Percentiles rank a stretch among this genome's conserved stretches.
Conservation (phyloP, 2,113 vertebrate species). For the Hippocampus abdominalis region DNA sequence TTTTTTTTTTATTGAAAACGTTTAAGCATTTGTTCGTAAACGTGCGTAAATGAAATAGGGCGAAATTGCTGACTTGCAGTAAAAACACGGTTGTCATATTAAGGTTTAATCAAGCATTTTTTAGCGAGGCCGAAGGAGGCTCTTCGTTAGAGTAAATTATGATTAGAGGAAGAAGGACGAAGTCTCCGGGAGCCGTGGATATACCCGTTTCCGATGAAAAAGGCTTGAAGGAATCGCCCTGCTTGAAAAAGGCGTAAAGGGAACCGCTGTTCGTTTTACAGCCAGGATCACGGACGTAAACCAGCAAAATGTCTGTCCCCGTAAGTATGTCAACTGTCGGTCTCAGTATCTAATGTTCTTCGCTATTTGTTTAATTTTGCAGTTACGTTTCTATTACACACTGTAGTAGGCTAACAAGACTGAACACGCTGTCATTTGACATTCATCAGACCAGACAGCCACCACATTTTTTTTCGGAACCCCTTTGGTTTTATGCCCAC, state of each 20-base stretch:
- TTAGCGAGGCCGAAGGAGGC: not conserved
- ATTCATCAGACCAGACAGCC: not conserved
- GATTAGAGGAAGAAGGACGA: not conserved
- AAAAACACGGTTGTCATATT: not conserved
- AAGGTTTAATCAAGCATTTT: not conserved
- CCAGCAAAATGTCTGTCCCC: conserved; percentile 59
- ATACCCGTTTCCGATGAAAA: conserved; percentile 2
- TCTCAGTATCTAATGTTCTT: not conserved
- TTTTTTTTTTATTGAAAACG: not conserved
- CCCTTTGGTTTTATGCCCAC: not conserved
- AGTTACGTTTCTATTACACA: not conserved
- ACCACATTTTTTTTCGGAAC: not conserved
- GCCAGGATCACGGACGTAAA: conserved; percentile 1
- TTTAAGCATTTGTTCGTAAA: not conserved
- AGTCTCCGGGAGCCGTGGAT: conserved; percentile 9
- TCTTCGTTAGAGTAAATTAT: not conserved
- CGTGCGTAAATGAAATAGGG: not conserved
- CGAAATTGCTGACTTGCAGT: not conserved
- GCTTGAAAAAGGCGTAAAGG: not conserved
- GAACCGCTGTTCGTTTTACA: not conserved
- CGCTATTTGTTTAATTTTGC: not conserved
- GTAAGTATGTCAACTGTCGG: conserved; percentile 42
- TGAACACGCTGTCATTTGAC: not conserved
- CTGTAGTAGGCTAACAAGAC: too few species aligned
- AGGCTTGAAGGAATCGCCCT: not conserved